A percentile compares a stretch with the other conserved stretches of the same genome.
phyloP scores from a whole-genome alignment of 2,113 vertebrate species.

The Pelodiscus sinensis region DNA sequence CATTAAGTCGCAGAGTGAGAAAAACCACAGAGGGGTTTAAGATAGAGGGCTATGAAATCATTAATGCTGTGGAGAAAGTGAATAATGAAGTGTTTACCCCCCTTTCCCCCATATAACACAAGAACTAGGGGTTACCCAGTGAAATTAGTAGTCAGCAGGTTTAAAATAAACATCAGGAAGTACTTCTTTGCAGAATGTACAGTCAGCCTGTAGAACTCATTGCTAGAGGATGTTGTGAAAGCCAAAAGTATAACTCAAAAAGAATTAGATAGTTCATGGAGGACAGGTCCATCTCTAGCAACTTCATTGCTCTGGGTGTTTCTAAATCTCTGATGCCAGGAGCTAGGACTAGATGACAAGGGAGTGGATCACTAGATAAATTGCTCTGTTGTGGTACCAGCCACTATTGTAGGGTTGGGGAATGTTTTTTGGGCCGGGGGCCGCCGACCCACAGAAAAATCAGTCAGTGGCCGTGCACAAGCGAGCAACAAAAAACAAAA shows the following conservation, averaged over 20 bases:
- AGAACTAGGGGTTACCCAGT: background rate
- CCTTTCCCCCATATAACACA: background rate
- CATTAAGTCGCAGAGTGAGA: conserved; percentile 26
- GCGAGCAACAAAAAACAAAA: no score
- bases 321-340: background rate
- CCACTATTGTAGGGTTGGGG: background rate
- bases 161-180: background rate
- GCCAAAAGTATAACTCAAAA: background rate
- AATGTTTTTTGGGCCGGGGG: no score
- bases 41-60: background rate
- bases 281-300: background rate
- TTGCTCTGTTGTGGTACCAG: background rate
- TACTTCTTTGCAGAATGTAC: background rate
- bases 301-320: background rate
- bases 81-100: background rate
- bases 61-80: background rate
- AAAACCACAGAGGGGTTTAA: conserved; percentile 14
- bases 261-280: background rate
- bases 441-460: no score
- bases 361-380: background rate
- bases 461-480: no score
- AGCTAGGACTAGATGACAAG: background rate
- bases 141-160: background rate
- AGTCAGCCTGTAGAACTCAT: background rate
- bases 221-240: background rate